These are phyloP conservation scores for Hippopotamus amphibius DNA, from an alignment of 2,113 vertebrate species.

Conservation along the genomic window DNA sequence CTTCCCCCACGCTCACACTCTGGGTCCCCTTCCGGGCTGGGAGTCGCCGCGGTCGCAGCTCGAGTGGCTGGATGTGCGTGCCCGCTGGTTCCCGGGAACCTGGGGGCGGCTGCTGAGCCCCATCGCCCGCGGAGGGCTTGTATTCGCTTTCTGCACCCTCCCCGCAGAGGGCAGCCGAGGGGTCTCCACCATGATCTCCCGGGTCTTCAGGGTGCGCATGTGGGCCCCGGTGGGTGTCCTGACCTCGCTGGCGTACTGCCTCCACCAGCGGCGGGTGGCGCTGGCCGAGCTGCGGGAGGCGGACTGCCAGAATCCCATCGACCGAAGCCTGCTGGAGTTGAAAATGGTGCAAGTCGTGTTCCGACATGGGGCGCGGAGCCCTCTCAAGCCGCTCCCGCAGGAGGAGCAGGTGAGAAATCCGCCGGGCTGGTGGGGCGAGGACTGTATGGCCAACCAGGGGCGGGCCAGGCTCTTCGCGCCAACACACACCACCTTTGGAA, in stretches of 20 bases:
- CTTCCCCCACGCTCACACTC: background rate
- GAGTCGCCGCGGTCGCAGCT: background rate
- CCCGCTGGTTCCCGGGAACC: background rate
- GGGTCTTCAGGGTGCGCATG: conserved; percentile 77
- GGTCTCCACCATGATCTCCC: background rate
- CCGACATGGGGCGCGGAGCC: conserved; percentile 94
- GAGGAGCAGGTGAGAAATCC: conserved; percentile 87
- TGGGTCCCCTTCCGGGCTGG: background rate
- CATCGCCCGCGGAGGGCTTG: background rate
- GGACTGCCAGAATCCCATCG: background rate
- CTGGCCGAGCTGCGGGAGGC: background rate
- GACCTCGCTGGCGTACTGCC: conserved; percentile 85
- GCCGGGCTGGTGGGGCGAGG: background rate
- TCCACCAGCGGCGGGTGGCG: conserved; percentile 80
- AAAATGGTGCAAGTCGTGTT: conserved; percentile 93
- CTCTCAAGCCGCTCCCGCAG: conserved; percentile 91
- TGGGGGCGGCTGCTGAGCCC: background rate
- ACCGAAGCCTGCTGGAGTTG: conserved; percentile 85
- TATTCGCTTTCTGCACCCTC: background rate
- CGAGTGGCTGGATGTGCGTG: background rate
- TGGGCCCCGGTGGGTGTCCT: conserved; percentile 85
- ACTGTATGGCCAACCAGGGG: background rate
- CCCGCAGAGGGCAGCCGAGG: rapidly evolving
- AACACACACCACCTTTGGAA: background rate
- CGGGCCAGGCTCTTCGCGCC: background rate